Percentiles rank a stretch among this genome's conserved stretches.
phyloP scores from a whole-genome alignment of 2,888 invertebrate genomes.

The Callosobruchus maculatus region DNA sequence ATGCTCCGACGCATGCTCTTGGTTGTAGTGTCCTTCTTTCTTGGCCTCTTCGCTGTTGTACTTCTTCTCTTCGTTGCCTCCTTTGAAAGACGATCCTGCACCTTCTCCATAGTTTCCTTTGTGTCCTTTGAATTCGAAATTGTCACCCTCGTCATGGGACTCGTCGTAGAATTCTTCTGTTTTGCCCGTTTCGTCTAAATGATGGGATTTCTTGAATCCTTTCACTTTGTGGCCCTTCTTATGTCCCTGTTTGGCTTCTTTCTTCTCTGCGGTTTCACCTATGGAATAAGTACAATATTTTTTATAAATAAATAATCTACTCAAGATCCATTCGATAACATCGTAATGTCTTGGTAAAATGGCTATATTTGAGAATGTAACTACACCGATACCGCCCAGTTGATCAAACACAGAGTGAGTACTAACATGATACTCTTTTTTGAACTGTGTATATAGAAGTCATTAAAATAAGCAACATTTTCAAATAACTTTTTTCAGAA shows the following conservation, averaged over 20 bases:
- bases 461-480: too few relatives aligned
- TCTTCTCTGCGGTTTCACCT: slow-evolving; percentile 54
- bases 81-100: slow-evolving; percentile 55
- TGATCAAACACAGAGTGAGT: too few relatives aligned
- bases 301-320: too few relatives aligned
- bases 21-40: slow-evolving; percentile 58
- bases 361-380: too few relatives aligned
- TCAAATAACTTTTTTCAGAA: too few relatives aligned
- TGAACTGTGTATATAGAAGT: too few relatives aligned
- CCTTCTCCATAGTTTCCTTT: slow-evolving; percentile 58
- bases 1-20: slow-evolving; percentile 56
- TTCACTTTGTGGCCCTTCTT: slow-evolving; percentile 63
- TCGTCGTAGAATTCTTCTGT: slow-evolving; percentile 64
- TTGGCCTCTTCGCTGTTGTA: slow-evolving; percentile 57
- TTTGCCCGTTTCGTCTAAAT: slow-evolving; percentile 63
- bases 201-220: slow-evolving; percentile 62
- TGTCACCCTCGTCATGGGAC: slow-evolving; percentile 61
- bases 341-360: too few relatives aligned
- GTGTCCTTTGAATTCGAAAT: slow-evolving; percentile 56
- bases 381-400: too few relatives aligned
- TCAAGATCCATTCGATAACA: too few relatives aligned
- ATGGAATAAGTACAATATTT: slow-evolving; percentile 3
- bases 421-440: too few relatives aligned
- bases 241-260: slow-evolving; percentile 57
- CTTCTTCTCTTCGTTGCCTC: slow-evolving; percentile 58